phyloP scores from a whole-genome alignment of 2,888 invertebrate species.

The Tromatobia lineatoria region DNA sequence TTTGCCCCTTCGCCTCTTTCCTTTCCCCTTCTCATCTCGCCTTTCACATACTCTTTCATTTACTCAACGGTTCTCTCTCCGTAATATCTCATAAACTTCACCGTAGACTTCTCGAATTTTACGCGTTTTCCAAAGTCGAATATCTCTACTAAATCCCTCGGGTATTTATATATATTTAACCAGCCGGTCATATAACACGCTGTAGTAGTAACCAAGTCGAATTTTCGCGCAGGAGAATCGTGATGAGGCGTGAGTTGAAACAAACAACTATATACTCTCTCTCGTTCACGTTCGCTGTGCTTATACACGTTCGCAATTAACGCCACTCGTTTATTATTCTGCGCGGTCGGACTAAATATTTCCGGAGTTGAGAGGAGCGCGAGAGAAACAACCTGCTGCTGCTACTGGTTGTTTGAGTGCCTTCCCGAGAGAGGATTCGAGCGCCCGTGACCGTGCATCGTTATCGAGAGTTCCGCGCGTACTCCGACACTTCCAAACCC shows the following conservation, averaged over 20 bases:
- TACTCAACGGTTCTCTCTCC: constrained; percentile 25
- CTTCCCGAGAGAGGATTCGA: constrained; percentile 10
- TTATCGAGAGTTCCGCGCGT: constrained; percentile 63
- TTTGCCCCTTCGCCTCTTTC: constrained; percentile 20
- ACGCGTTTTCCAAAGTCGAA: constrained; percentile 1
- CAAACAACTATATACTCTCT: not conserved
- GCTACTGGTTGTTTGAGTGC: constrained; percentile 34
- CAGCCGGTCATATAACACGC: not conserved
- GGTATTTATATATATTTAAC: not conserved
- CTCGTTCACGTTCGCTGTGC: constrained; percentile 13
- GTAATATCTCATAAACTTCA: constrained; percentile 32
- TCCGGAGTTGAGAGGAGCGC: constrained; percentile 20
- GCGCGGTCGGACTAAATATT: constrained; percentile 58
- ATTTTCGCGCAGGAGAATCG: constrained; percentile 3
- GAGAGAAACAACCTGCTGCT: constrained; percentile 30
- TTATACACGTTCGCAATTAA: constrained; percentile 47
- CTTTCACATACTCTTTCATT: constrained; percentile 51
- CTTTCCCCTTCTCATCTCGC: not conserved
- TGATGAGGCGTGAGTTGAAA: constrained; percentile 10
- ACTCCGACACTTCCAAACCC: not conserved
- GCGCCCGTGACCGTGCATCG: constrained; percentile 68
- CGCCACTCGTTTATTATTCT: constrained; percentile 66
- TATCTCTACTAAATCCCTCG: constrained; percentile 4
- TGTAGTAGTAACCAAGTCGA: not conserved
- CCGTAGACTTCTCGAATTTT: not conserved